Percentiles rank a stretch among this genome's conserved stretches.
Evolutionary conservation across 23 tunicate species (phyloP).

Genomic region (Styela plicata): DNA sequence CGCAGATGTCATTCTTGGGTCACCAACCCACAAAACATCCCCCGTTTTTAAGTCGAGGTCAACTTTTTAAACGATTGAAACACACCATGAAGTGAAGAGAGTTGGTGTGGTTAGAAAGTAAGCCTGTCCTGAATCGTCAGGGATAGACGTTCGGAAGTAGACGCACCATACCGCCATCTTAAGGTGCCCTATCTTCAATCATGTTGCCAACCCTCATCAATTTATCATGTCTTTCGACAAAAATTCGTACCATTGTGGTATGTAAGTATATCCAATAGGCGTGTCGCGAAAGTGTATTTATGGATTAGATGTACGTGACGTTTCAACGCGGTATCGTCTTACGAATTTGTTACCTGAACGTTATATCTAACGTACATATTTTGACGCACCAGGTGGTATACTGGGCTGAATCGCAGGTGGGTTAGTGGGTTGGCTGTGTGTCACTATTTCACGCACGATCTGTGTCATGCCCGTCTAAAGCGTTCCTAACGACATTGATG

Average conservation of each 20-base stretch:
- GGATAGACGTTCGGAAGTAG: no score
- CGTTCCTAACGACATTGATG: no score
- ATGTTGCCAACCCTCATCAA: neutral
- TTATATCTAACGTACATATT: neutral
- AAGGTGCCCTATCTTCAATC: neutral
- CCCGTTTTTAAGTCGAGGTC: no score
- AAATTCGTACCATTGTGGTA: neutral
- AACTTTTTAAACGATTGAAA: no score
- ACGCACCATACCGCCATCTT: neutral
- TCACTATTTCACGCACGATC: constrained; percentile 25
- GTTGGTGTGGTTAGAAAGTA: no score
- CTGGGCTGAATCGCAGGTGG: neutral
- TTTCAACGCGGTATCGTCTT: neutral
- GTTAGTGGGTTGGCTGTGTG: neutral
- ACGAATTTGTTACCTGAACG: neutral
- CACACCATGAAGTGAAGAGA: no score
- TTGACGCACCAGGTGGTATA: neutral
- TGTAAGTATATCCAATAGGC: neutral
- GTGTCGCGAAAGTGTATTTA: neutral
- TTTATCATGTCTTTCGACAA: neutral
- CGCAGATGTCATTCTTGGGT: neutral
- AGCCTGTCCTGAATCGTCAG: no score
- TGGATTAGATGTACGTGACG: neutral
- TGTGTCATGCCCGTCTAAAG: constrained; percentile 1
- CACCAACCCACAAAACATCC: neutral